Evolutionary conservation across 2,888 invertebrate genomes (phyloP).

Genomic region (Mimas tiliae): DNA sequence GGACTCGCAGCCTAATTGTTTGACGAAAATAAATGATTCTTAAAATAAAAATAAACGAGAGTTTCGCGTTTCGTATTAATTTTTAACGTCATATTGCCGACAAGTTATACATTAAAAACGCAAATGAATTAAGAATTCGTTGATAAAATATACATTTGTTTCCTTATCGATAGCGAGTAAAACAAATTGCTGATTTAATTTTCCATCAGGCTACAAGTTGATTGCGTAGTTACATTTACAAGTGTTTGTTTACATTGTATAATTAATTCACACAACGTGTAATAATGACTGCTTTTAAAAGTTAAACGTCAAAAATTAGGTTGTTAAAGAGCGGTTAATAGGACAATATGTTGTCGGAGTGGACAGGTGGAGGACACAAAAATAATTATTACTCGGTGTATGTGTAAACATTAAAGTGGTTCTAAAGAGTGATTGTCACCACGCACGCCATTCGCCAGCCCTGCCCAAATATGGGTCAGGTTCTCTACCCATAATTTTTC

Average conservation of each 20-base stretch:
- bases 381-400: conserved; percentile 68
- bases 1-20: conserved; percentile 76
- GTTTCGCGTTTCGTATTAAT: conserved; percentile 77
- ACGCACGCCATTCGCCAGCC: conserved; percentile 59
- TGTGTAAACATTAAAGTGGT: conserved; percentile 72
- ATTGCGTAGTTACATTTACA: conserved; percentile 21
- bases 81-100: conserved; percentile 70
- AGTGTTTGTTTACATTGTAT: conserved; percentile 11
- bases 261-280: conserved; percentile 15
- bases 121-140: conserved; percentile 53
- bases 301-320: conserved; percentile 25
- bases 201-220: conserved; percentile 28
- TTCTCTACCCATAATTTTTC: conserved; percentile 49
- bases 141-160: conserved; percentile 47
- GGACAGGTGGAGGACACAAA: conserved; percentile 61
- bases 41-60: conserved; percentile 81
- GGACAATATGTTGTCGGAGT: conserved; percentile 61
- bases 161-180: conserved; percentile 46
- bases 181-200: conserved; percentile 40
- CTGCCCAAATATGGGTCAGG: conserved; percentile 58
- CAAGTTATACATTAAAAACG: conserved; percentile 56
- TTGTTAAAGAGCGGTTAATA: conserved; percentile 48
- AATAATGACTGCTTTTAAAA: conserved; percentile 16
- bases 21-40: conserved; percentile 83
- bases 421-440: conserved; percentile 68